phyloP scores from a whole-genome alignment of 2,113 vertebrate genomes.

The Phodopus roborovskii region DNA sequence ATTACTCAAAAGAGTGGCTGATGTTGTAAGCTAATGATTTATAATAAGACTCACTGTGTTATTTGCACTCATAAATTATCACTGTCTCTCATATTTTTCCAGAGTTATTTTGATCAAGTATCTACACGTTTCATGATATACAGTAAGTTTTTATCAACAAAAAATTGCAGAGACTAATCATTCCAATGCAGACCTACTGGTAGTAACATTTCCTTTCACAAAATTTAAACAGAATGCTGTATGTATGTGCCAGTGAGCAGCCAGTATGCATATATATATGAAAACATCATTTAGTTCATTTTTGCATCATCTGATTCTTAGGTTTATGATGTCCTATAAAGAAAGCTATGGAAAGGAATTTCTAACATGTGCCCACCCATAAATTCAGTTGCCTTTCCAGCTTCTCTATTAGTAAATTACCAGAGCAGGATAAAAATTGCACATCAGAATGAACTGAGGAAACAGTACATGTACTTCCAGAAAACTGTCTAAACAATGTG shows the following conservation, averaged over 20 bases:
- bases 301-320: neutral
- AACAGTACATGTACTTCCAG: neutral
- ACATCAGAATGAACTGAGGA: neutral
- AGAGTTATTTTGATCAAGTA: conserved; percentile 21
- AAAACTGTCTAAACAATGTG: neutral
- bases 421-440: neutral
- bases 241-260: neutral
- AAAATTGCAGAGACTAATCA: neutral
- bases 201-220: neutral
- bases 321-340: neutral
- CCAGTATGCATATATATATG: neutral
- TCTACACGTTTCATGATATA: neutral
- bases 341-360: neutral
- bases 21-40: conserved; percentile 41
- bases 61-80: conserved; percentile 15
- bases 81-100: neutral
- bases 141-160: conserved; percentile 12
- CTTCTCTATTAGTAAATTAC: neutral
- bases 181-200: neutral
- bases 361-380: neutral
- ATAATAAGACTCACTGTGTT: conserved; percentile 61
- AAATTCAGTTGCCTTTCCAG: neutral
- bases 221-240: neutral
- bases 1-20: conserved; percentile 57
- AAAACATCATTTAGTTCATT: neutral